These are phyloP conservation scores for Simalia tracyae DNA, from an alignment of 2,797 vertebrate species.

Conservation along the genomic window DNA sequence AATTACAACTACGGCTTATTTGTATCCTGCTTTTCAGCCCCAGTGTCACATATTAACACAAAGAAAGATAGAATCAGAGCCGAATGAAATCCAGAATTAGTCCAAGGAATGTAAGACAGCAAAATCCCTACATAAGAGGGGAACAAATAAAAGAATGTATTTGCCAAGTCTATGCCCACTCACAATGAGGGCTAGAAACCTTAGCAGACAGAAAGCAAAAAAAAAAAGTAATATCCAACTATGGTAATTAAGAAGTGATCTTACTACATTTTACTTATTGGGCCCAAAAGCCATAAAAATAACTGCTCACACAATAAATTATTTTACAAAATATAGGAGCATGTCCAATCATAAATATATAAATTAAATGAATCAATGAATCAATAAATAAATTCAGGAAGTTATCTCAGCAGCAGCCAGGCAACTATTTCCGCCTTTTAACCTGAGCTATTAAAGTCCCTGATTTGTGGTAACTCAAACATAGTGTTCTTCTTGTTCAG, in stretches of 20 bases:
- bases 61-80: background rate
- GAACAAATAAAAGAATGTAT: background rate
- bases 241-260: background rate
- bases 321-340: background rate
- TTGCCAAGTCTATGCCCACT: background rate
- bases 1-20: background rate
- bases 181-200: background rate
- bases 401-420: background rate
- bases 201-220: background rate
- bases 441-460: background rate
- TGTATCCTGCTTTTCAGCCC: background rate
- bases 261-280: background rate
- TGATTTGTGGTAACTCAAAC: background rate
- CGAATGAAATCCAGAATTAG: background rate
- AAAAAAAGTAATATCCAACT: background rate
- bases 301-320: background rate
- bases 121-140: background rate
- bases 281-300: background rate
- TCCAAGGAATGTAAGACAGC: background rate
- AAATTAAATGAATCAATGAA: background rate
- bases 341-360: background rate
- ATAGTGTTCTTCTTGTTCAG: background rate
- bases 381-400: background rate
- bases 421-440: background rate
- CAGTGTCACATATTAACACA: background rate